Conservation (phyloP, 2,113 vertebrate genomes). For the Platysternon megacephalum region DNA sequence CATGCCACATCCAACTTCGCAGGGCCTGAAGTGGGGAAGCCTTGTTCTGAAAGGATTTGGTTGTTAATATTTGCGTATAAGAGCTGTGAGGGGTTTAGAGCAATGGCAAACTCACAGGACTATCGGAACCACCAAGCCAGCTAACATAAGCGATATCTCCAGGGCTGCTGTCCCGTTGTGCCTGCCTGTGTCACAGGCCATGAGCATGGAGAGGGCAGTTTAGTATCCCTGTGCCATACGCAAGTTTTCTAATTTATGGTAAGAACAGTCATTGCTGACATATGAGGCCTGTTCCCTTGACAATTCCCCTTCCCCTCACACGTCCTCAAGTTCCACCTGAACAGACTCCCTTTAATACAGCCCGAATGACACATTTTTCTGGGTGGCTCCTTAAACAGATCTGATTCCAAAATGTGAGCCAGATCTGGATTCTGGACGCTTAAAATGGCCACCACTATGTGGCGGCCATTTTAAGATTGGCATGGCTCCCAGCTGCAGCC, state of each 20-base stretch:
- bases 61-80: fast-evolving
- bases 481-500: not conserved
- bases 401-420: not conserved
- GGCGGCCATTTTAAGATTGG: not conserved
- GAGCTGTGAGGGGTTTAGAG: not conserved
- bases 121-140: not conserved
- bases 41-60: fast-evolving
- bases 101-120: not conserved
- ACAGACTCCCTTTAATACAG: not conserved
- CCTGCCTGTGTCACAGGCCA: not conserved
- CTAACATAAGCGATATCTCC: not conserved
- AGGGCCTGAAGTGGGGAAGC: fast-evolving
- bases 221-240: not conserved
- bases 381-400: not conserved
- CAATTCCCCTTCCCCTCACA: not conserved
- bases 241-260: not conserved
- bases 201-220: not conserved
- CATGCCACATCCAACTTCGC: fast-evolving
- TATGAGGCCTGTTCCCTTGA: not conserved
- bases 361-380: not conserved
- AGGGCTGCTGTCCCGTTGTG: not conserved
- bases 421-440: not conserved
- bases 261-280: not conserved
- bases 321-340: not conserved
- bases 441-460: not conserved